These are phyloP conservation scores for Pharmacophagus antenor DNA, from an alignment of 2,888 invertebrate species.

Conservation along the genomic window DNA sequence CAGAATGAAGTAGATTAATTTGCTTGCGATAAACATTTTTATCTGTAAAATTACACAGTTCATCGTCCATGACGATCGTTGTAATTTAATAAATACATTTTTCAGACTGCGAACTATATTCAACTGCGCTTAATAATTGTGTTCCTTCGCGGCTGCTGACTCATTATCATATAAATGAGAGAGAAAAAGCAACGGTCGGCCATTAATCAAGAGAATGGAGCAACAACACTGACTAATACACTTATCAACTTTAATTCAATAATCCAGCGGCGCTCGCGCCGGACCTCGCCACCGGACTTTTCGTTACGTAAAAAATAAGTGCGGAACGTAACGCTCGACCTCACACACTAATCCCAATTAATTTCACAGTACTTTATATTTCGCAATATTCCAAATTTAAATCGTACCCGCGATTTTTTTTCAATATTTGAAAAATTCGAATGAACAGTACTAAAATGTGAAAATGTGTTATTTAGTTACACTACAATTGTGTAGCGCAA, in stretches of 20 bases:
- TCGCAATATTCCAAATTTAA: slow-evolving; percentile 36
- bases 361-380: slow-evolving; percentile 54
- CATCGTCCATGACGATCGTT: slow-evolving; percentile 41
- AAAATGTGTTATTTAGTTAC: not conserved
- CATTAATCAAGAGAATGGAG: slow-evolving; percentile 76
- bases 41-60: not conserved
- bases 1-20: slow-evolving; percentile 62
- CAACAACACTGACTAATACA: slow-evolving; percentile 77
- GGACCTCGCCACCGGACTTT: slow-evolving; percentile 54
- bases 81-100: slow-evolving; percentile 44
- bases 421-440: not conserved
- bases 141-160: slow-evolving; percentile 63
- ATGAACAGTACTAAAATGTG: not conserved
- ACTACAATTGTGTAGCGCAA: slow-evolving; percentile 35
- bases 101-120: slow-evolving; percentile 61
- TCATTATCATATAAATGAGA: slow-evolving; percentile 80
- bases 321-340: slow-evolving; percentile 64
- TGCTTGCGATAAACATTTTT: slow-evolving; percentile 51
- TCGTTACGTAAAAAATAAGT: slow-evolving; percentile 72
- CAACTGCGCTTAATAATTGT: slow-evolving; percentile 74
- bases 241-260: slow-evolving; percentile 81
- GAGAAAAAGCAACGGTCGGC: slow-evolving; percentile 73
- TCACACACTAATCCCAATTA: slow-evolving; percentile 71
- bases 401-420: not conserved
- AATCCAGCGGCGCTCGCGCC: slow-evolving; percentile 63